Conservation (phyloP, 1,140 invertebrate genomes). For the Zaprionus camerounensis region DNA sequence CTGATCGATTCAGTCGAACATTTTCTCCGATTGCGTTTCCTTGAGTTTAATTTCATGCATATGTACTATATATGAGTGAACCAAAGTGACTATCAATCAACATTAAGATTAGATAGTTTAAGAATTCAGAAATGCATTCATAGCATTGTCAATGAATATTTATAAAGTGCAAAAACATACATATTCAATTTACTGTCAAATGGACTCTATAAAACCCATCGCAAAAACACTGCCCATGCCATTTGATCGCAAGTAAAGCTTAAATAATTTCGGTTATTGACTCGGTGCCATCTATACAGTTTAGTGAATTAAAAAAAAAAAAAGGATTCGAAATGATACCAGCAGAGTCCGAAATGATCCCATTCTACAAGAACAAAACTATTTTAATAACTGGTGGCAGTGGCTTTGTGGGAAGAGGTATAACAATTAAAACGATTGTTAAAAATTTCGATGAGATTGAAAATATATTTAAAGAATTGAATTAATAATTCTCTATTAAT, state of each 20-base stretch:
- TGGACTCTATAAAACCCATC: not conserved
- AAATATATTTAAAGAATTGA: not conserved
- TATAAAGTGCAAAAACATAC: not conserved
- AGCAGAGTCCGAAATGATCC: slow-evolving; percentile 81
- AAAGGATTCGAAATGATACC: not conserved
- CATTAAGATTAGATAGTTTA: too few species aligned
- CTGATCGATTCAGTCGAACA: too few species aligned
- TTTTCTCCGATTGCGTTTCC: too few species aligned
- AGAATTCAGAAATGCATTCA: too few species aligned
- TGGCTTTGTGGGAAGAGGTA: slow-evolving; percentile 91
- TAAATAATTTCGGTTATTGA: not conserved
- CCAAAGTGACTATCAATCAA: too few species aligned
- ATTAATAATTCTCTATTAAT: too few species aligned
- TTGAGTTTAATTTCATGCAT: too few species aligned
- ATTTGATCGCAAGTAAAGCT: not conserved
- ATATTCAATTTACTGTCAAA: not conserved
- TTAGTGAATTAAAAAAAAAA: not conserved
- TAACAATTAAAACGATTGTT: not conserved
- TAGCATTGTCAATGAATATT: too few species aligned
- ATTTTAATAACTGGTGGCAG: slow-evolving; percentile 89
- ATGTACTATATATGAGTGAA: too few species aligned
- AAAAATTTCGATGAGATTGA: not conserved
- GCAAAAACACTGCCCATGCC: not conserved
- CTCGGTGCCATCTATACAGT: not conserved
- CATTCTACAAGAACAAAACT: slow-evolving; percentile 86